phyloP scores from a whole-genome alignment of 2,888 invertebrate species.

The Harpagoxenus sublaevis region DNA sequence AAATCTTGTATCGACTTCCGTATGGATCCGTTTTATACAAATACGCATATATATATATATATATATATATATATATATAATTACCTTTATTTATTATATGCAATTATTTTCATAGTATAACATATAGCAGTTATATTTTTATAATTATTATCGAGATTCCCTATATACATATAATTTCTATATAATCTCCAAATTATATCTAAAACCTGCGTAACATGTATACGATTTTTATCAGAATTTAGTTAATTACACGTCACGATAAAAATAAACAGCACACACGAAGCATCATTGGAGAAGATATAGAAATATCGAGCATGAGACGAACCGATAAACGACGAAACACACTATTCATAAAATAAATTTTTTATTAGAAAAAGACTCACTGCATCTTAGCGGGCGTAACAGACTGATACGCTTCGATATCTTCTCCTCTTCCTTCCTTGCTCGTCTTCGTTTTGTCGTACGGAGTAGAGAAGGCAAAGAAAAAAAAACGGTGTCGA shows the following conservation, averaged over 20 bases:
- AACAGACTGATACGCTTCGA: slow-evolving; percentile 1
- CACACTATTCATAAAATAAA: neutral
- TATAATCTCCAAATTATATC: neutral
- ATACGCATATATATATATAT: neutral
- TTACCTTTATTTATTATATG: neutral
- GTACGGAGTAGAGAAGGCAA: neutral
- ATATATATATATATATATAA: neutral
- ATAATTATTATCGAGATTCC: neutral
- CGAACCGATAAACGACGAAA: neutral
- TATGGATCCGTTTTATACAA: neutral
- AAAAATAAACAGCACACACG: slow-evolving; percentile 10
- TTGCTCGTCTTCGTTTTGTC: slow-evolving; percentile 1
- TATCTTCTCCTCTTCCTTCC: slow-evolving; percentile 26
- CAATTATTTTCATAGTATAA: slow-evolving; percentile 11
- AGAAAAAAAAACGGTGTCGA: slow-evolving; percentile 43
- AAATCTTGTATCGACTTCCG: neutral
- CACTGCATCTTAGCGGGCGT: slow-evolving; percentile 70
- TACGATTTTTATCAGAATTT: neutral
- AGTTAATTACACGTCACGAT: neutral
- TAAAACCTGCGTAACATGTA: neutral
- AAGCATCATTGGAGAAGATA: neutral
- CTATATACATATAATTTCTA: neutral
- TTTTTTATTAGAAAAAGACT: slow-evolving; percentile 61
- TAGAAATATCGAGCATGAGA: neutral
- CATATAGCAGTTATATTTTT: neutral